These are phyloP conservation scores for Pandion haliaetus DNA, from an alignment of 2,113 vertebrate species.

Conservation along the genomic window DNA sequence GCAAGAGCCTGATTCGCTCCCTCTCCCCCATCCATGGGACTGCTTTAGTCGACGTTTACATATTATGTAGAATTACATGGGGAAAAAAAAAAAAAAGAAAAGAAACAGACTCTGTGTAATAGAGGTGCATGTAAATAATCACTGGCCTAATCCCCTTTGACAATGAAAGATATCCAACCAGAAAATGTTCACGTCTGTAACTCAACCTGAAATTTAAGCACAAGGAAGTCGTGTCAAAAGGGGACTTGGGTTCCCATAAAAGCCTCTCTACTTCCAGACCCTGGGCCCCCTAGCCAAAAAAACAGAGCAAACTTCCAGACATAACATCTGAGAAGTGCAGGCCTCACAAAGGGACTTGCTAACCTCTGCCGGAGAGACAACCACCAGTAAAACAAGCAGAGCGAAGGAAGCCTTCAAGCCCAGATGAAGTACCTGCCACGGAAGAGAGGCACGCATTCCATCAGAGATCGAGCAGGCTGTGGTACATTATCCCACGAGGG, in stretches of 20 bases:
- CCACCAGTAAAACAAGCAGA: background rate
- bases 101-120: constrained; percentile 44
- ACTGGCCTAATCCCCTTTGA: constrained; percentile 63
- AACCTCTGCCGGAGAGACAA: background rate
- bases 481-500: accelerated
- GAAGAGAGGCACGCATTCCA: background rate
- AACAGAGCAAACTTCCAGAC: constrained; percentile 59
- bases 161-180: constrained; percentile 52
- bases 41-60: background rate
- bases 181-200: constrained; percentile 9
- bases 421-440: background rate
- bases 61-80: background rate
- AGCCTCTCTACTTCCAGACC: constrained; percentile 50
- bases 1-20: background rate
- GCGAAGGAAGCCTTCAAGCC: background rate
- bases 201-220: constrained; percentile 60
- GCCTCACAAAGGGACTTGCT: background rate
- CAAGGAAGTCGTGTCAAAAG: constrained; percentile 67
- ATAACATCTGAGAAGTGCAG: constrained; percentile 50
- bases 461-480: background rate
- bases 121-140: constrained; percentile 67
- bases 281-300: constrained; percentile 50
- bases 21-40: background rate
- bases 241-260: constrained; percentile 62
- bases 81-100: background rate